These are phyloP conservation scores for Philereme vetulata DNA, from an alignment of 2,888 invertebrate species.

Conservation along the genomic window DNA sequence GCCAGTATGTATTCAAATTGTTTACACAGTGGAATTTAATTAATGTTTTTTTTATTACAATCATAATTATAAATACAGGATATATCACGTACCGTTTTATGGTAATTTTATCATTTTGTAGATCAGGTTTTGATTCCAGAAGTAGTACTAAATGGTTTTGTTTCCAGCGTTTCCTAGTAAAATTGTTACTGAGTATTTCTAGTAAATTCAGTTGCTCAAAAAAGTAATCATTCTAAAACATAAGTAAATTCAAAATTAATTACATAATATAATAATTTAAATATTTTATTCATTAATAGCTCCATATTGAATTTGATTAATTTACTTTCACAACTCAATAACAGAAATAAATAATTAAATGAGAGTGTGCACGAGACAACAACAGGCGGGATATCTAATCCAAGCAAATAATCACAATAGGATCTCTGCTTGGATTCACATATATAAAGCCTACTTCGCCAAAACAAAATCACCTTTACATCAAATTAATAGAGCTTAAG, in stretches of 20 bases:
- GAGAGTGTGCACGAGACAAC: slow-evolving; percentile 48
- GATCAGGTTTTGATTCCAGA: no score
- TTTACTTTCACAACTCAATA: slow-evolving; percentile 39
- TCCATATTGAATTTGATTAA: slow-evolving; percentile 6
- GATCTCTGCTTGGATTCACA: slow-evolving; percentile 43
- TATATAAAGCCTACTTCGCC: slow-evolving; percentile 30
- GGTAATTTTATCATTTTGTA: no score
- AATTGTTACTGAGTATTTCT: no score
- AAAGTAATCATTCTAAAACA: no score
- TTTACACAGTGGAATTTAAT: not conserved
- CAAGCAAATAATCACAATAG: slow-evolving; percentile 59
- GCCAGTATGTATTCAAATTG: not conserved
- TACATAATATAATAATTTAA: no score
- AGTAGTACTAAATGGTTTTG: no score
- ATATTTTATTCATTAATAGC: not conserved
- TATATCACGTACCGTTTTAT: no score
- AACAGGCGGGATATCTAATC: slow-evolving; percentile 56
- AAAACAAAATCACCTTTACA: slow-evolving; percentile 38
- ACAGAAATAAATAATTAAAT: slow-evolving; percentile 40
- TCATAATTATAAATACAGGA: no score
- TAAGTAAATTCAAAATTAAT: no score
- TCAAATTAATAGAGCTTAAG: slow-evolving; percentile 34
- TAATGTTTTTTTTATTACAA: no score
- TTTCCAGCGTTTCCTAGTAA: no score
- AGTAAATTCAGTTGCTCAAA: no score